phyloP scores from a whole-genome alignment of 2,888 invertebrate species.

The Plagiodera versicolora region DNA sequence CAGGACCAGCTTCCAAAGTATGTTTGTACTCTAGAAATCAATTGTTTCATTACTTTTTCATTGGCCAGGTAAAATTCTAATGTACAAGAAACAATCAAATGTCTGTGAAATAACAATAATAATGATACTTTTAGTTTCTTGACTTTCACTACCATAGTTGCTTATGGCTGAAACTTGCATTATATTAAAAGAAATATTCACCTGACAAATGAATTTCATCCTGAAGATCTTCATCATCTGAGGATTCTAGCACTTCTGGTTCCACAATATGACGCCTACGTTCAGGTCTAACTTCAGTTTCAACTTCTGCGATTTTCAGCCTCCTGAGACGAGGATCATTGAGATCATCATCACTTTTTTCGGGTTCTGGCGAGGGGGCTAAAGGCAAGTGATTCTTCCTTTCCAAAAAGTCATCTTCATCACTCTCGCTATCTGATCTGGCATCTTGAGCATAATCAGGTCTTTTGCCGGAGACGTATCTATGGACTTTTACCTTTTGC shows the following conservation, averaged over 20 bases:
- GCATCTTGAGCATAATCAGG: constrained; percentile 92
- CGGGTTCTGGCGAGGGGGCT: constrained; percentile 46
- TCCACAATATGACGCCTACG: constrained; percentile 68
- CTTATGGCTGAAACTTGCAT: no score
- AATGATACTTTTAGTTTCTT: no score
- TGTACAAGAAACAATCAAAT: no score
- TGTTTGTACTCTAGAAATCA: constrained; percentile 49
- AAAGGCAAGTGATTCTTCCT: constrained; percentile 54
- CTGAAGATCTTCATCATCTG: constrained; percentile 61
- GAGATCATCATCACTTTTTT: constrained; percentile 53
- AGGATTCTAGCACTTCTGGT: constrained; percentile 67
- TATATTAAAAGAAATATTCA: constrained; percentile 12
- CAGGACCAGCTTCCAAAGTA: constrained; percentile 53
- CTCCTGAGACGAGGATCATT: constrained; percentile 83
- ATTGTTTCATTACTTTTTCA: no score
- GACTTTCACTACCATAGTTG: no score
- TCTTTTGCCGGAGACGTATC: constrained; percentile 97
- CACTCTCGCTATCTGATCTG: constrained; percentile 86
- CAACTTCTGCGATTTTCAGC: constrained; percentile 60
- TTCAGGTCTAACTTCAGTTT: constrained; percentile 59
- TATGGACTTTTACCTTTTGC: constrained; percentile 99
- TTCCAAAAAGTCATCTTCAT: constrained; percentile 84
- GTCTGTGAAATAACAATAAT: no score
- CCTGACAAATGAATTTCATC: constrained; percentile 51
- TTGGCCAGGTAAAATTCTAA: no score